These are phyloP conservation scores for Patella ulyssiponensis DNA, from an alignment of 2,888 invertebrate species.

Conservation along the genomic window DNA sequence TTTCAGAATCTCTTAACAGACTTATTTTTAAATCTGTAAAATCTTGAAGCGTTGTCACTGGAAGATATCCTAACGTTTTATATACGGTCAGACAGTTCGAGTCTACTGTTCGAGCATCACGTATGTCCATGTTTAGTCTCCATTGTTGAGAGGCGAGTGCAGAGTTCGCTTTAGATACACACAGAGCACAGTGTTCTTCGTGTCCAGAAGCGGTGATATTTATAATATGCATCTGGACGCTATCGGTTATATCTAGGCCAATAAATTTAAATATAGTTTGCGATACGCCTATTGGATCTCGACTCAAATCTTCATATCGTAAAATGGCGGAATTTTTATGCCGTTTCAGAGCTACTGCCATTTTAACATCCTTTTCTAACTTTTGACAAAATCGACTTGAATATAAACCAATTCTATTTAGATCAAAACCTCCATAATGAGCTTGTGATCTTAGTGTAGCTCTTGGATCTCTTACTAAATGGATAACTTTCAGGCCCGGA, in stretches of 20 bases:
- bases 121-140: conserved; percentile 12
- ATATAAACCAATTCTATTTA: not conserved
- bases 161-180: conserved; percentile 19
- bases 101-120: not conserved
- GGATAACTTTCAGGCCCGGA: not conserved
- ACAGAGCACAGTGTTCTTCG: not conserved
- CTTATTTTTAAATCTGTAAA: too few relatives aligned
- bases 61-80: conserved; percentile 9
- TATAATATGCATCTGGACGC: conserved; percentile 21
- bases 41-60: not conserved
- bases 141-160: conserved; percentile 25
- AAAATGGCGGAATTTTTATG: conserved; percentile 19
- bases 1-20: too few relatives aligned
- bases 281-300: conserved; percentile 16
- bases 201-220: conserved; percentile 24
- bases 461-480: not conserved
- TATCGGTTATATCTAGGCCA: conserved; percentile 6
- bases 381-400: conserved; percentile 2
- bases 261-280: conserved; percentile 23
- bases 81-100: conserved; percentile 7
- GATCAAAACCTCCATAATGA: conserved; percentile 8
- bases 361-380: conserved; percentile 1
- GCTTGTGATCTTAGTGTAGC: conserved; percentile 16
- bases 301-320: conserved; percentile 32
- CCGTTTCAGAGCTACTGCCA: not conserved